Evolutionary conservation across 2,797 vertebrate species (phyloP).

Genomic region (Lithobates sylvaticus): DNA sequence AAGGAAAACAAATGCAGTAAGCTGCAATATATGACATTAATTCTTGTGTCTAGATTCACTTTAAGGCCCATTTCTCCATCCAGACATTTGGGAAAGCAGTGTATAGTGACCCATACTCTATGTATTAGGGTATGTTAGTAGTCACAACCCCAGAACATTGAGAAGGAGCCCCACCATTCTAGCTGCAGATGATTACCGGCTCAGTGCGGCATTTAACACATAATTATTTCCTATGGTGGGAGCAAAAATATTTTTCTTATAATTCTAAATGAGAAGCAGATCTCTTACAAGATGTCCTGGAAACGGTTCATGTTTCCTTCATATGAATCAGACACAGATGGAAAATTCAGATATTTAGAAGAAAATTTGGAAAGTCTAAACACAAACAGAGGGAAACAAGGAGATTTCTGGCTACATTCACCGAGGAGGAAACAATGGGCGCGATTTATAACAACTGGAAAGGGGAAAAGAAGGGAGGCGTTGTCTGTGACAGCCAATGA

Average conservation of each 20-base stretch:
- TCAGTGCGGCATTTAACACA: background rate
- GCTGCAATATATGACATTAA: no score
- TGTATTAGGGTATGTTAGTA: no score
- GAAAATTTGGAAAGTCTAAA: slow-evolving; percentile 9
- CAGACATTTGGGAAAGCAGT: no score
- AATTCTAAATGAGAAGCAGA: background rate
- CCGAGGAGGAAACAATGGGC: slow-evolving; percentile 2
- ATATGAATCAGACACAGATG: slow-evolving; percentile 34
- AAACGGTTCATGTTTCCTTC: background rate
- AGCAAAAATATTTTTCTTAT: background rate
- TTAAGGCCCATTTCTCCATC: no score
- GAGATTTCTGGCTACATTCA: background rate
- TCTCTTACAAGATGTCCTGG: background rate
- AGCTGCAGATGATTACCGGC: background rate
- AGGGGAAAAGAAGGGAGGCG: no score
- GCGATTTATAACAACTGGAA: no score
- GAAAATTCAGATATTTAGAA: slow-evolving; percentile 17
- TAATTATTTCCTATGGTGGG: background rate
- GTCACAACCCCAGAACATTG: no score
- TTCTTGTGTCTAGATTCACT: no score
- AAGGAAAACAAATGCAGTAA: no score
- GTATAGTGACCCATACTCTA: no score
- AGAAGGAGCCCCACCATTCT: background rate
- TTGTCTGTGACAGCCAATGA: no score
- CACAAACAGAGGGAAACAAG: slow-evolving; percentile 2